A percentile compares a stretch with the other conserved stretches of the same genome.
phyloP scores from a whole-genome alignment of 2,797 vertebrate genomes.

The Centropyge bicolor region DNA sequence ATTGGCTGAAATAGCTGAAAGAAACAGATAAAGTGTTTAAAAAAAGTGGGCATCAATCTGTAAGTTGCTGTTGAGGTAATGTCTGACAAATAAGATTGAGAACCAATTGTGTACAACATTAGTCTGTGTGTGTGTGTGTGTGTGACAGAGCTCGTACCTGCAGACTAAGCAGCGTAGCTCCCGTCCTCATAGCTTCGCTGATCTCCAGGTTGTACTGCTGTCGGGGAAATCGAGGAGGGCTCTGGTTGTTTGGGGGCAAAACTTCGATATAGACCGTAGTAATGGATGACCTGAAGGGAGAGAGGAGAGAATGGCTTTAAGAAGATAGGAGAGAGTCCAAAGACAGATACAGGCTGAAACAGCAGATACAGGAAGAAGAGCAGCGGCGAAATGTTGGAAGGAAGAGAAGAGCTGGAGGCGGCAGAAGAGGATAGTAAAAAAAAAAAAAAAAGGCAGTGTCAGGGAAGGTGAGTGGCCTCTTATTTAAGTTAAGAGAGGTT shows the following conservation, averaged over 20 bases:
- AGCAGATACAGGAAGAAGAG: slow-evolving; percentile 28
- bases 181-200: slow-evolving; percentile 95
- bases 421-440: slow-evolving; percentile 21
- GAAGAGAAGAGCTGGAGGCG: slow-evolving; percentile 14
- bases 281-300: slow-evolving; percentile 91
- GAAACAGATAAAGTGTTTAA: neutral
- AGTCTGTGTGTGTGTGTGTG: neutral
- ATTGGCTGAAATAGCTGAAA: neutral
- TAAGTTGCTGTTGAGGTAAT: neutral
- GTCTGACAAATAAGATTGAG: neutral
- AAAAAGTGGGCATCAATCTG: neutral
- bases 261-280: slow-evolving; percentile 98
- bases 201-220: slow-evolving; percentile 94
- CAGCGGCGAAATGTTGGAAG: slow-evolving; percentile 7
- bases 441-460: slow-evolving; percentile 26
- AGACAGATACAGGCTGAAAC: slow-evolving; percentile 16
- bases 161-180: slow-evolving; percentile 92
- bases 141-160: slow-evolving; percentile 85
- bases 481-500: slow-evolving; percentile 56
- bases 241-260: slow-evolving; percentile 98
- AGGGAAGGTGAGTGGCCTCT: slow-evolving; percentile 47
- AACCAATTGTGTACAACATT: no score
- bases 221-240: slow-evolving; percentile 93
- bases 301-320: neutral
- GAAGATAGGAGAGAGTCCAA: neutral